phyloP scores from a whole-genome alignment of 2,113 vertebrate genomes.

The Mormoops blainvillei region DNA sequence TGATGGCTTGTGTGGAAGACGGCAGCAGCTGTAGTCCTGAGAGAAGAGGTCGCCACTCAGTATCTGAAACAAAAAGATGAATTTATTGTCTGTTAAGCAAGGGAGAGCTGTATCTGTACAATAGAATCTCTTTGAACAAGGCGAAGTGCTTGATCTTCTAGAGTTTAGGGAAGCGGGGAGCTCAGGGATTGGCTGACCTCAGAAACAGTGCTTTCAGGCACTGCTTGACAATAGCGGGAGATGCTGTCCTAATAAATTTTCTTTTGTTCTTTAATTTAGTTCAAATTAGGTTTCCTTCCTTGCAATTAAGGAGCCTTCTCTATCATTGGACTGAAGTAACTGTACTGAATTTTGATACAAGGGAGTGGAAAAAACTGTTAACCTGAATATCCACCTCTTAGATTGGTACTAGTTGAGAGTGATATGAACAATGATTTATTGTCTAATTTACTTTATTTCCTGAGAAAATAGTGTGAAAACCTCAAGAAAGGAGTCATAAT shows the following conservation, averaged over 20 bases:
- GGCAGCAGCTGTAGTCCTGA: neutral
- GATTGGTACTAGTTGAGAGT: constrained; percentile 14
- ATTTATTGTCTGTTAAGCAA: neutral
- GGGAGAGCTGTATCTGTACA: neutral
- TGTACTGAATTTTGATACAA: neutral
- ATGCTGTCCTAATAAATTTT: neutral
- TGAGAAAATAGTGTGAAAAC: constrained; percentile 27
- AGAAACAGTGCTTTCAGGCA: neutral
- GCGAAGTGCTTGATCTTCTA: neutral
- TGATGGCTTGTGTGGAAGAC: neutral
- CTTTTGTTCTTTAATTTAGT: neutral
- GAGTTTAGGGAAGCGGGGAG: neutral
- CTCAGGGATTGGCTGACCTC: neutral
- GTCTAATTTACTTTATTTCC: constrained; percentile 59
- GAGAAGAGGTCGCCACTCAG: neutral
- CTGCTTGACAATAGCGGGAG: neutral
- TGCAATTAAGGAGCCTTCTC: neutral
- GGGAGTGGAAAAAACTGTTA: neutral
- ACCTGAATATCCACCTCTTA: constrained; percentile 11
- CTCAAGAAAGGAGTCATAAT: constrained; percentile 22
- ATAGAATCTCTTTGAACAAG: neutral
- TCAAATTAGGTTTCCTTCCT: constrained; percentile 11
- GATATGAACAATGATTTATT: constrained; percentile 49
- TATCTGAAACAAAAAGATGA: neutral
- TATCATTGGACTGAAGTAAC: constrained; percentile 13